phyloP scores from a whole-genome alignment of 2,888 invertebrate genomes.

The Drosophila anceps region DNA sequence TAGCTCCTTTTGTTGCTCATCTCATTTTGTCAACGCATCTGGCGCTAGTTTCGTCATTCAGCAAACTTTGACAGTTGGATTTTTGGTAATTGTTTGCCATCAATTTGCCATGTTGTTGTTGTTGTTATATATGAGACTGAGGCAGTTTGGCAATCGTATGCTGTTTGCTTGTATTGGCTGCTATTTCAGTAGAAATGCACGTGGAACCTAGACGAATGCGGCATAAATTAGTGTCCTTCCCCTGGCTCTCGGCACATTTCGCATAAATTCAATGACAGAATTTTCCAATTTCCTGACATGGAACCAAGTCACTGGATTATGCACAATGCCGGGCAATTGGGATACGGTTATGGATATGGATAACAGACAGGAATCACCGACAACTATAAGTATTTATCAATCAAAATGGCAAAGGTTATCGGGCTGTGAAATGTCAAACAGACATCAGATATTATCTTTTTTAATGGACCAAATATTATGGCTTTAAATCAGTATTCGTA shows the following conservation, averaged over 20 bases:
- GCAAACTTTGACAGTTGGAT: constrained; percentile 18
- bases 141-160: not conserved
- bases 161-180: constrained; percentile 8
- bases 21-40: constrained; percentile 22
- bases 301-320: constrained; percentile 10
- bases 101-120: constrained; percentile 34
- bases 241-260: constrained; percentile 18
- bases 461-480: constrained; percentile 1
- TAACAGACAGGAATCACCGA: constrained; percentile 33
- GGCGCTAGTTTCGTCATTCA: constrained; percentile 3
- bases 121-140: not conserved
- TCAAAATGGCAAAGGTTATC: constrained; percentile 35
- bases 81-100: constrained; percentile 55
- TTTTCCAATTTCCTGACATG: constrained; percentile 49
- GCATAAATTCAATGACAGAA: constrained; percentile 31
- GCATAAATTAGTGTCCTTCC: constrained; percentile 52
- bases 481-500: not conserved
- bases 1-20: constrained; percentile 54
- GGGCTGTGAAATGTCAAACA: constrained; percentile 9
- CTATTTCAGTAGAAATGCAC: constrained; percentile 5
- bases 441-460: not conserved
- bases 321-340: constrained; percentile 4
- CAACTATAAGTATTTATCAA: constrained; percentile 30
- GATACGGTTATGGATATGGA: constrained; percentile 5
- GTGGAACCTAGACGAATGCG: constrained; percentile 3